These are phyloP conservation scores for Columba guinea DNA, from an alignment of 2,797 vertebrate species.

Conservation along the genomic window DNA sequence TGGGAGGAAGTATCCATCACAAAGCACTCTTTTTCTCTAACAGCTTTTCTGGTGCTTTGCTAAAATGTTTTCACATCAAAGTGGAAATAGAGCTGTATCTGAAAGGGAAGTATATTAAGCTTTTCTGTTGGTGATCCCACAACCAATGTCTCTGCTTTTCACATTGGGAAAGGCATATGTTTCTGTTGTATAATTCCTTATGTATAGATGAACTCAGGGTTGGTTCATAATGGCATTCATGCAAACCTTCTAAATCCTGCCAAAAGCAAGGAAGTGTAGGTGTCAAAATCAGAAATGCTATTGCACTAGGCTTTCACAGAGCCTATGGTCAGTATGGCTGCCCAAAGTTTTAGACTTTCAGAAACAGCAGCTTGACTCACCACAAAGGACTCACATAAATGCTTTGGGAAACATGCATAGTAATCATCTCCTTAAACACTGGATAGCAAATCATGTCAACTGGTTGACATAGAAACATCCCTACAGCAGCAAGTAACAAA, in stretches of 20 bases:
- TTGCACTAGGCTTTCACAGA: not conserved
- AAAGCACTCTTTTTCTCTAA: not conserved
- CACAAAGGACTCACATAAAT: not conserved
- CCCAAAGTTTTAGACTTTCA: conserved; percentile 26
- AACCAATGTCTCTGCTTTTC: not conserved
- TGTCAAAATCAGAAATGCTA: not conserved
- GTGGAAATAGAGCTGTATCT: not conserved
- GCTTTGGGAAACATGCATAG: conserved; percentile 16
- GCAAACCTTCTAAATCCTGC: not conserved
- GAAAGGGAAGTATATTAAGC: not conserved
- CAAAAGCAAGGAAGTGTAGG: not conserved
- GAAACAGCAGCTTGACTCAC: conserved; percentile 26
- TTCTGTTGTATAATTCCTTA: not conserved
- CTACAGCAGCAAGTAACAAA: not conserved
- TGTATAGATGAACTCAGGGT: not conserved
- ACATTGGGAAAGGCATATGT: not conserved
- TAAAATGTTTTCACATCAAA: not conserved
- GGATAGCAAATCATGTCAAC: not conserved
- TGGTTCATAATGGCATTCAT: not conserved
- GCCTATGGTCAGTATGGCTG: not conserved
- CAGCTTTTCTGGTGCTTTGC: not conserved
- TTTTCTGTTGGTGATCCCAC: not conserved
- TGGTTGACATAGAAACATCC: conserved; percentile 10
- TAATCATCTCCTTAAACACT: conserved; percentile 42
- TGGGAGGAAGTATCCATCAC: not conserved